Evolutionary conservation across 2,888 invertebrate genomes (phyloP), one percentile per base, ranked within the genome.

Genomic region (Steromphala cineraria): DNA sequence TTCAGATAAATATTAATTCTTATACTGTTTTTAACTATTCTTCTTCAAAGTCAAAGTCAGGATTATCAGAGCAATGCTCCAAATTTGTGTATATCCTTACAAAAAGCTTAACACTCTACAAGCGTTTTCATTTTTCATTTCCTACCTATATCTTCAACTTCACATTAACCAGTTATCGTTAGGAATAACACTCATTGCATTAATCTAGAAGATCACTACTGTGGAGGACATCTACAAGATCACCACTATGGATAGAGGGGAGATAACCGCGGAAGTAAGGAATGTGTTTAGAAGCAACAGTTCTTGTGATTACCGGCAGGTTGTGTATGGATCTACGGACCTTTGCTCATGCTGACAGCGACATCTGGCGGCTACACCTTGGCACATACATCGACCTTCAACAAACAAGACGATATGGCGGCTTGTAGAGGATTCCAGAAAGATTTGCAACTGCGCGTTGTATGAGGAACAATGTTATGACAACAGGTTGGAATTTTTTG

Each of bases 391-490:
- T 31, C 28, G 71, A 71, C 31, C 36, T 36, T 36, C 71, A 40
- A n/a, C 71, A 17, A 36, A 36, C 28, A 56, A 71, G 36, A 71
- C 19, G 19, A 5, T 10, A 24, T 71, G 71, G 71, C 71, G 71
- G 28, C 71, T 28, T 17, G 28, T 17, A 40, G 28, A 19, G 36
- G 36, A 67, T 67, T 67, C 67, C 67, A 31, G 8, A 10, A 40
- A 36, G 36, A 36, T 36, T 71, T 31, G 19, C 62, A 28, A 13
- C 28, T 24, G 28, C 28, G 10, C 8, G 36, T 17, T 31, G 40
- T 36, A 71, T 71, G 19, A 71, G 36, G 40, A 71, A 71, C 71
- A 71, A 71, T 19, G 71, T 71, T 71, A 71, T 36, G 40, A 36
- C 31, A 71, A 36, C 71, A 28, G 17, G 19, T 71, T 31, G 19